Evolutionary conservation across 2,888 invertebrate genomes (phyloP).

Genomic region (Xestia ashworthii): DNA sequence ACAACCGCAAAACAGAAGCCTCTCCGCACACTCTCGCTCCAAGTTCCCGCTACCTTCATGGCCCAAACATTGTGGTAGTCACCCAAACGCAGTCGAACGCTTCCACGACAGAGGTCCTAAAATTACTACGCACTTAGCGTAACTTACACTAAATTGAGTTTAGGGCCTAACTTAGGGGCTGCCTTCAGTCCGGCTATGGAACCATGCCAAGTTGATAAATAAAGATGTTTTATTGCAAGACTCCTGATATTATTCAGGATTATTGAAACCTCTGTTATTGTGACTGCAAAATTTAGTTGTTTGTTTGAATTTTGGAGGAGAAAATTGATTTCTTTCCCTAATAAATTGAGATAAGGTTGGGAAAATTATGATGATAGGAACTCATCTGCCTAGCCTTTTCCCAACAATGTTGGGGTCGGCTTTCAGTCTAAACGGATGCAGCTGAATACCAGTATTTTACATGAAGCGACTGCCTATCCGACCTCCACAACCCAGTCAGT

Average conservation of each 20-base stretch:
- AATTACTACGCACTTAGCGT: constrained; percentile 67
- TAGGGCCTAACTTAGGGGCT: constrained; percentile 54
- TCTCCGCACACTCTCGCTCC: neutral
- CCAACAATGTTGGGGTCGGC: neutral
- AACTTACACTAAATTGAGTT: constrained; percentile 66
- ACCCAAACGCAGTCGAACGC: constrained; percentile 46
- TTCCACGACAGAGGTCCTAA: constrained; percentile 57
- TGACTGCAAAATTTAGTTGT: constrained; percentile 26
- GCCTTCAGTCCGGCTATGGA: constrained; percentile 49
- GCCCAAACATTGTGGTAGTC: constrained; percentile 41
- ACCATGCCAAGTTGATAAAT: constrained; percentile 64
- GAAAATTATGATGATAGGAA: no score
- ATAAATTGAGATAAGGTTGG: no score
- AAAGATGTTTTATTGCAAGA: constrained; percentile 57
- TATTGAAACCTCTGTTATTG: constrained; percentile 42
- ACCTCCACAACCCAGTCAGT: no score
- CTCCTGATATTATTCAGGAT: constrained; percentile 41
- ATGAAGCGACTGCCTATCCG: no score
- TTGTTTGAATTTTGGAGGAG: constrained; percentile 30
- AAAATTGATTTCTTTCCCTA: neutral
- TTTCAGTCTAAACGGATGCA: neutral
- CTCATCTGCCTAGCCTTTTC: neutral
- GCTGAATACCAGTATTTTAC: neutral
- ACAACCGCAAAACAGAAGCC: neutral
- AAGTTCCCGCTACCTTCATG: constrained; percentile 14